A percentile compares a stretch with the other conserved stretches of the same genome.
Evolutionary conservation across 1,140 invertebrate genomes (phyloP).

Genomic region (Bemisia tabaci): DNA sequence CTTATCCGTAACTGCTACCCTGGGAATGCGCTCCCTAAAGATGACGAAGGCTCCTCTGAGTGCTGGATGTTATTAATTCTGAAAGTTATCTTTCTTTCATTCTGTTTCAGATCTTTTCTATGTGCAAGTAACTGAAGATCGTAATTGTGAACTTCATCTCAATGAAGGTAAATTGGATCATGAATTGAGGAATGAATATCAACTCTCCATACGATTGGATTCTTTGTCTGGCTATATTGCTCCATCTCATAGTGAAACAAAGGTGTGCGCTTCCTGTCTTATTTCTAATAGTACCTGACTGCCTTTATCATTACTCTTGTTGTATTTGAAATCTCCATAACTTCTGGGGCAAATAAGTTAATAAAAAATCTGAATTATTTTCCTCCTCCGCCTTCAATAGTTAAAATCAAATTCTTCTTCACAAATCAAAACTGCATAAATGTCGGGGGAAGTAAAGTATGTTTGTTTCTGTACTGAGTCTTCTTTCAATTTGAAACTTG

Average conservation of each 20-base stretch:
- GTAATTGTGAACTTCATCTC: conserved; percentile 61
- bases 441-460: no score
- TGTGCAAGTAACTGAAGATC: conserved; percentile 53
- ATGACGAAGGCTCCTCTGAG: no score
- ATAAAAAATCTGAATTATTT: no score
- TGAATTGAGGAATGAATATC: conserved; percentile 54
- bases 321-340: not conserved
- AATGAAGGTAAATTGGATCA: conserved; percentile 49
- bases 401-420: no score
- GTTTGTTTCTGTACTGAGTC: no score
- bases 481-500: no score
- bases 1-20: no score
- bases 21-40: no score
- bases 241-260: conserved; percentile 51
- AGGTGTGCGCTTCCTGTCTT: conserved; percentile 34
- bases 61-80: no score
- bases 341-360: no score
- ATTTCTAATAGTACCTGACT: not conserved
- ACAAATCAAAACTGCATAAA: no score
- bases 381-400: no score
- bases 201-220: conserved; percentile 57
- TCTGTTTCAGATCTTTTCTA: conserved; percentile 49
- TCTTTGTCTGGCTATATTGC: conserved; percentile 63
- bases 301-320: not conserved
- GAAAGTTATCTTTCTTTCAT: conserved; percentile 10